Base-by-base conservation (phyloP, 64 coral and sea anemone species). In the Montipora cactus region DNA sequence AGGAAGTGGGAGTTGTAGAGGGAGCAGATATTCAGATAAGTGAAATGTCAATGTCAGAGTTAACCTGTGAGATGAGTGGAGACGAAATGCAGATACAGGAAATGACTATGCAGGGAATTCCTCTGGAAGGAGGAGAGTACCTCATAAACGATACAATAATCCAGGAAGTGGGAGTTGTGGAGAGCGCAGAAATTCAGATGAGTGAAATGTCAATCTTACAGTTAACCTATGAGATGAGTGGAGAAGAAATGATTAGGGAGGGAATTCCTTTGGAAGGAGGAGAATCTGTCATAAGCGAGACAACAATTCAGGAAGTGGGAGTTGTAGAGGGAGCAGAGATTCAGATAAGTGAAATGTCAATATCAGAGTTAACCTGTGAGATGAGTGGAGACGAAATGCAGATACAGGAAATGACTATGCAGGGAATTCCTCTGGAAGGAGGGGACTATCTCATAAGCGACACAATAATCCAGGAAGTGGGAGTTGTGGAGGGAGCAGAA, bases 51-150 rank as follows among this genome's bases (percentile, higher is more conserved):
- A 80, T 57, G 16, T n/a, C 7, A 8, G 49, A 80, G 14, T 57
- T 80, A 50, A 19, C 49, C 7, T 18, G 55, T 52, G 78, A 90
- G 11, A 79, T 58, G 49, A 21, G 2, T 21, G 50, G 20, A 5
- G 0, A 57, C 0, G 49, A 58, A 58, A 23, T 58, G 15, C 49
- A 55, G 4, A 58, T 80, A 8, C 78, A 80, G 58, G 78, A 80
- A 57, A 80, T 57, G 78, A 16, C n/a, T 14, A 11, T 79, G n/a
- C 14, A 71, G n/a, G 87, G 48, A 77, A 79, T 50, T 45, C 47
- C 77, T 5, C 52, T 79, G 15, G 77, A 28, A 28, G 28, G 28
- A 28, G 28, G 28, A 28, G 28, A 28, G 28, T 28, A 22, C 3
- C 44, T 79, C 46, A 45, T 50, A 52, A 79, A 48, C 19, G 25